Evolutionary conservation across 2,888 invertebrate species (phyloP).

Genomic region (Panzeria rudis): DNA sequence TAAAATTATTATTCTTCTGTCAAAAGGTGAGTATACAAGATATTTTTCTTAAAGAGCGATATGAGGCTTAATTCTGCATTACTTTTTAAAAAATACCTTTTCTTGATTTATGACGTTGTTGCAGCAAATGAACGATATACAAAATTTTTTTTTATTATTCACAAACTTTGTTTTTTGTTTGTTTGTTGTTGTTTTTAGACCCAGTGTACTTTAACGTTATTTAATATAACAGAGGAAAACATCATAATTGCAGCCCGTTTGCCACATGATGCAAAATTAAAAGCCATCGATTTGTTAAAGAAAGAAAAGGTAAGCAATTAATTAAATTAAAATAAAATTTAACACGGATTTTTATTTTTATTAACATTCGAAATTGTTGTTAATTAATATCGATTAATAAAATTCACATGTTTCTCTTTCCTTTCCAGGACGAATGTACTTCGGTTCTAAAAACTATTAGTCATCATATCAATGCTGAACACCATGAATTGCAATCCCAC

Average conservation of each 20-base stretch:
- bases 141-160: neutral
- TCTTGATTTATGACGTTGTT: too few relatives aligned
- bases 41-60: too few relatives aligned
- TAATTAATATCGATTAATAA: conserved; percentile 16
- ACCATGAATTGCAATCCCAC: conserved; percentile 93
- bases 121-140: neutral
- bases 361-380: too few relatives aligned
- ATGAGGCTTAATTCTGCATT: too few relatives aligned
- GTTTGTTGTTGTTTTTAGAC: conserved; percentile 85
- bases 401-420: conserved; percentile 9
- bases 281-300: conserved; percentile 87
- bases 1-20: too few relatives aligned
- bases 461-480: conserved; percentile 92
- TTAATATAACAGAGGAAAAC: conserved; percentile 94
- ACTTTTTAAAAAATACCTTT: too few relatives aligned
- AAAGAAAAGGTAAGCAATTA: conserved; percentile 88
- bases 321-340: neutral
- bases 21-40: too few relatives aligned
- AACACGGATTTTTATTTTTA: too few relatives aligned
- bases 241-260: conserved; percentile 93
- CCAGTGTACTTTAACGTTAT: conserved; percentile 92
- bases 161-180: neutral
- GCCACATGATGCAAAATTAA: conserved; percentile 87
- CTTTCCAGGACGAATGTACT: conserved; percentile 92
- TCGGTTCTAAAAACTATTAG: conserved; percentile 91